Conservation (phyloP, 2,888 invertebrate genomes). For the Andricus quercusramuli region DNA sequence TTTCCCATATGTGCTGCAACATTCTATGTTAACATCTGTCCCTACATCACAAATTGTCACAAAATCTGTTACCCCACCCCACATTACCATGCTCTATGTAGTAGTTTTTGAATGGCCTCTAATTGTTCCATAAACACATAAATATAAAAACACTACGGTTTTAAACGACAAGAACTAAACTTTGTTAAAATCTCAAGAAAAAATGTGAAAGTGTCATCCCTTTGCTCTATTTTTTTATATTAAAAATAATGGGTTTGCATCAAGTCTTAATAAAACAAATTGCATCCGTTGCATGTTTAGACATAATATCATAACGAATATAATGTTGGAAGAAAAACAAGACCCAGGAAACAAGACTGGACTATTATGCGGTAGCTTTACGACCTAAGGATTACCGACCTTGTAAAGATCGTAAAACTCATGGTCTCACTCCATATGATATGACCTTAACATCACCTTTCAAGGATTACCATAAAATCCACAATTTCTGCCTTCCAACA, state of each 20-base stretch:
- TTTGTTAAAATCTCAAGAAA: no score
- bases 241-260: no score
- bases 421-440: slow-evolving; percentile 1
- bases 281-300: background rate
- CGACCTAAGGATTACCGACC: background rate
- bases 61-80: no score
- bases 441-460: background rate
- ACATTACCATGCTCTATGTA: fast-evolving
- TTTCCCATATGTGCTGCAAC: no score
- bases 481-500: background rate
- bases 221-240: no score
- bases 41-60: no score
- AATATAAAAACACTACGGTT: no score
- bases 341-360: background rate
- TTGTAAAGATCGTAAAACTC: background rate
- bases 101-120: no score
- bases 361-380: background rate
- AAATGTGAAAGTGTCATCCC: no score
- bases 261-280: background rate
- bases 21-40: no score
- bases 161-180: no score
- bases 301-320: background rate
- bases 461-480: slow-evolving; percentile 1
- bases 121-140: no score
- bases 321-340: background rate